Evolutionary conservation across 92 coral and sea anemone species (phyloP).

Genomic region (Actinernus sp.): DNA sequence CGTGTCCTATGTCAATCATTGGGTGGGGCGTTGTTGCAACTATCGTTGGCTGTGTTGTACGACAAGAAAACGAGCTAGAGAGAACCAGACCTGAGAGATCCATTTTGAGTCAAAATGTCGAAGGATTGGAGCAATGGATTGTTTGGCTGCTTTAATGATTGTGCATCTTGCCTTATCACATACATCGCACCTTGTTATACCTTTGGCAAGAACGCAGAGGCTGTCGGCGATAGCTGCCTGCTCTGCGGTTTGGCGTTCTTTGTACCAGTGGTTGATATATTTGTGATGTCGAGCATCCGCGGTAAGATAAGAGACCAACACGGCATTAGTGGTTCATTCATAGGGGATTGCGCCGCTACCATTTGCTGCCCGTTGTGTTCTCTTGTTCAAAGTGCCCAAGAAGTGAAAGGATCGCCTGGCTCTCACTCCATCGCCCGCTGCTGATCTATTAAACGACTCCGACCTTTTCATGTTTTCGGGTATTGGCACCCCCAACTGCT

Average conservation of each 20-base stretch:
- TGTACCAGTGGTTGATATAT: constrained; percentile 78
- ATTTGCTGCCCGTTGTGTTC: constrained; percentile 88
- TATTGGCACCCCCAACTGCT: too few species aligned
- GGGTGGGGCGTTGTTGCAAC: too few species aligned
- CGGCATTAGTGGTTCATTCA: constrained; percentile 82
- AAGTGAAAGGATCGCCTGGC: constrained; percentile 82
- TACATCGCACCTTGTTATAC: constrained; percentile 86
- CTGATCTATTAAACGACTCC: neutral
- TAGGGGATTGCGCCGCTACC: constrained; percentile 68
- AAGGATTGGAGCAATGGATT: constrained; percentile 88
- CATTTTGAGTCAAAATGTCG: constrained; percentile 62
- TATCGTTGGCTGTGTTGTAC: too few species aligned
- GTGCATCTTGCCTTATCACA: constrained; percentile 85
- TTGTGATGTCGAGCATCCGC: constrained; percentile 87
- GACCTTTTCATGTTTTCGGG: too few species aligned
- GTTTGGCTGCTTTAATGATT: constrained; percentile 93
- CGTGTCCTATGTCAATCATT: too few species aligned
- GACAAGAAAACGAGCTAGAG: too few species aligned
- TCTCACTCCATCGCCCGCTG: constrained; percentile 80
- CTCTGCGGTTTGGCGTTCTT: constrained; percentile 83
- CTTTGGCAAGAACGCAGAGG: constrained; percentile 89
- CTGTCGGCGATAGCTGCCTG: constrained; percentile 94
- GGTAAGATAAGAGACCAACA: constrained; percentile 94
- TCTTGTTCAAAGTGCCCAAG: constrained; percentile 93
- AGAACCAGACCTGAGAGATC: too few species aligned